Evolutionary conservation across 2,113 vertebrate species (phyloP), one percentile per base, ranked within the genome.

Genomic region (Otolemur garnettii): DNA sequence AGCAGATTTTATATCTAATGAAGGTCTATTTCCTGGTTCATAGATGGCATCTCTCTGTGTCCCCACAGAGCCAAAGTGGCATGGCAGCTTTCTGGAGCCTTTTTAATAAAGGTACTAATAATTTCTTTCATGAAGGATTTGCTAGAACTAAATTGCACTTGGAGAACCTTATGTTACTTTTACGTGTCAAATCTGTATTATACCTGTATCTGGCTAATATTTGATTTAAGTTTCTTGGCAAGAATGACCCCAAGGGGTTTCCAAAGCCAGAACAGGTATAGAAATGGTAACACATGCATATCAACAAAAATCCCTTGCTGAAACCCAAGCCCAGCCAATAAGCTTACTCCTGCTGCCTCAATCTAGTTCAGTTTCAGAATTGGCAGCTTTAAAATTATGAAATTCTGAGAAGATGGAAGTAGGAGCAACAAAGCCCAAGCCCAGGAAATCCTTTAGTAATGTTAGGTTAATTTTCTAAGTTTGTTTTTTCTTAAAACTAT

Each of bases 401-500:
- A 95, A 83, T 83, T 62, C 13, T 95, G 75, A 26, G n/a, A 90
- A 74, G 45, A 50, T 77, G 66, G 55, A 71, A 69, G 22, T 81
- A 59, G 55, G 90, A 68, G 30, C 59, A 80, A 35, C 42, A 90
- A 42, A 90, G 22, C 42, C 35, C 64, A 88, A 87, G 18, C 74
- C 62, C 9, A 93, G 9, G 64, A 74, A 79, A 60, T 87, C 5
- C 21, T 66, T 59, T 55, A 38, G 0, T 80, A 78, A 33, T 82
- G 11, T 69, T 93, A 69, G 53, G 28, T 89, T 78, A 82, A n/a
- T 7, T 94, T 93, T 90, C 35, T 83, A 72, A 90, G n/a, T 60
- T 82, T 60, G 2, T 74, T 94, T 86, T 19, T 35, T 55, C 77
- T 62, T 82, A 62, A 90, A 81, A 79, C 42, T 66, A 38, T 82